These are phyloP conservation scores for Gryllus bimaculatus DNA, from an alignment of 1,140 invertebrate genomes.

Conservation along the genomic window DNA sequence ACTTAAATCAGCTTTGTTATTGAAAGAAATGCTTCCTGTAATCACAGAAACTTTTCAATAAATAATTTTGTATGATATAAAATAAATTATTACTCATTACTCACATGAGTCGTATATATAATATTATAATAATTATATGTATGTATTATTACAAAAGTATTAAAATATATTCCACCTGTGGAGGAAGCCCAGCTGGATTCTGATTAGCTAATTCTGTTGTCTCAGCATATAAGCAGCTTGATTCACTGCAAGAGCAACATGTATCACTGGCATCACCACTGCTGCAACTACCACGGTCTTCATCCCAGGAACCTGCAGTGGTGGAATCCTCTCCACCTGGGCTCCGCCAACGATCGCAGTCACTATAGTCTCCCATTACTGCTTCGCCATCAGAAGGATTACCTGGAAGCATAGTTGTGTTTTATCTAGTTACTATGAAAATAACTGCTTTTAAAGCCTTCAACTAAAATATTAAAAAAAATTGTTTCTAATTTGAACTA, in stretches of 20 bases:
- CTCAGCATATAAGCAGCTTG: slow-evolving; percentile 38
- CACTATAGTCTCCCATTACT: slow-evolving; percentile 14
- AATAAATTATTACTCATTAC: no score
- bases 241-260: slow-evolving; percentile 40
- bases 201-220: slow-evolving; percentile 33
- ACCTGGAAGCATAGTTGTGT: background rate
- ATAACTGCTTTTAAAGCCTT: no score
- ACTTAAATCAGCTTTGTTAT: no score
- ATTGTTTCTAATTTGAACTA: no score
- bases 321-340: slow-evolving; percentile 15
- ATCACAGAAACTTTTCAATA: no score
- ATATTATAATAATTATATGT: no score
- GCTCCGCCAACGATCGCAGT: slow-evolving; percentile 20
- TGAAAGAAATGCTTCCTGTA: no score
- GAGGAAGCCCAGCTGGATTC: background rate
- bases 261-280: slow-evolving; percentile 39
- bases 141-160: background rate
- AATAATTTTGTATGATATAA: no score
- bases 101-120: no score
- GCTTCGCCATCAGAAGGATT: slow-evolving; percentile 15
- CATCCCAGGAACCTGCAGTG: slow-evolving; percentile 16
- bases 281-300: slow-evolving; percentile 28
- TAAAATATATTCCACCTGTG: background rate
- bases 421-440: no score
- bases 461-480: no score